Conservation (phyloP, 2,797 vertebrate genomes). For the Rallus crepitans region DNA sequence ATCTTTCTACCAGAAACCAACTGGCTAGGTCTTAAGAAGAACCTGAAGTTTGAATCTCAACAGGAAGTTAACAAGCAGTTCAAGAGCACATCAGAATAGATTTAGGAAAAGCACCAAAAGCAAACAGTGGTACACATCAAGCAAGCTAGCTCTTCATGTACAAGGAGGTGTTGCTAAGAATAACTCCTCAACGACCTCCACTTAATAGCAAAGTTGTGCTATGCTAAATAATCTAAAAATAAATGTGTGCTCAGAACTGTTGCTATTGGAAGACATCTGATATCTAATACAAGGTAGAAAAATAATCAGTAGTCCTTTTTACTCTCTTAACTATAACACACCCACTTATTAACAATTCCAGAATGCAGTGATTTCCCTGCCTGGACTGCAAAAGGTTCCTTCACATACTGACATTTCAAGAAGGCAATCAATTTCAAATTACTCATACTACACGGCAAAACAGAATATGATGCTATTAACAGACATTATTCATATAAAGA, state of each 20-base stretch:
- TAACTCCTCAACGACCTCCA: background rate
- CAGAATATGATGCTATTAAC: background rate
- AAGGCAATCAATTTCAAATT: background rate
- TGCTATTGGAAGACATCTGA: background rate
- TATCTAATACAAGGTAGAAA: background rate
- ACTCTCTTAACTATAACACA: background rate
- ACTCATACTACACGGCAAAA: background rate
- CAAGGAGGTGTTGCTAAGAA: background rate
- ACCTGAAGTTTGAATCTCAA: background rate
- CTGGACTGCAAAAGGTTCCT: background rate
- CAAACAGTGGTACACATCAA: background rate
- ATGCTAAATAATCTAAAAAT: background rate
- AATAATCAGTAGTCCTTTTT: background rate
- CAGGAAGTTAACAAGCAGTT: background rate
- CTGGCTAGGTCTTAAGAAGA: background rate
- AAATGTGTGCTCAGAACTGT: background rate
- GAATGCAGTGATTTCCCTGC: background rate
- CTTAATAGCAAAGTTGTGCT: background rate
- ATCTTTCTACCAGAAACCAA: background rate
- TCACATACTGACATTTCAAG: background rate
- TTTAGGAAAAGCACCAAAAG: background rate
- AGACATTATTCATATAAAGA: background rate
- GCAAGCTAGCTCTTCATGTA: background rate
- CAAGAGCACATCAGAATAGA: background rate
- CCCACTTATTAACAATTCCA: background rate